These are phyloP conservation scores for Urosaurus nigricauda DNA, from an alignment of 2,797 vertebrate species.

Conservation along the genomic window DNA sequence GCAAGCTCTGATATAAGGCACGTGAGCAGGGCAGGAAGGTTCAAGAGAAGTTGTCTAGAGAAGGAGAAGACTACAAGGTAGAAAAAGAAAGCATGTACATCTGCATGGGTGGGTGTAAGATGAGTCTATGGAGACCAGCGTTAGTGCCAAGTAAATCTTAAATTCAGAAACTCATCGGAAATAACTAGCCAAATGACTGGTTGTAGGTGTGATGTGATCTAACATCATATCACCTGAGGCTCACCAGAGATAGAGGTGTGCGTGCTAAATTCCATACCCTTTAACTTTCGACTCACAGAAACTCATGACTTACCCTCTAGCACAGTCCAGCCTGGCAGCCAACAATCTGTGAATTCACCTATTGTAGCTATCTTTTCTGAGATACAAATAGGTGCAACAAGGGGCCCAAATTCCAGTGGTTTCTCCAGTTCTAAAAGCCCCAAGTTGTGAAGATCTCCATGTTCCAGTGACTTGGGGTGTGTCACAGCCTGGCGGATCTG, in stretches of 20 bases:
- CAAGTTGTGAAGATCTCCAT: not conserved
- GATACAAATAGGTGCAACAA: not conserved
- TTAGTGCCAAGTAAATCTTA: not conserved
- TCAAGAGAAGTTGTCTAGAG: not conserved
- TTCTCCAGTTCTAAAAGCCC: slow-evolving; percentile 20
- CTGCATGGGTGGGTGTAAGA: no score
- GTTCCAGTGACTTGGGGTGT: not conserved
- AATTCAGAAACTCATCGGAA: not conserved
- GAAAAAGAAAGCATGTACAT: not conserved
- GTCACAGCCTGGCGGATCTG: not conserved
- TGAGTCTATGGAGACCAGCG: no score
- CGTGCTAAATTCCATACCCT: not conserved
- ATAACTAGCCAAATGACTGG: not conserved
- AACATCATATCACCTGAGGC: not conserved
- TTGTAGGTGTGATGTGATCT: not conserved
- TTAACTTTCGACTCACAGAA: not conserved
- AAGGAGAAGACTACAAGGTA: not conserved
- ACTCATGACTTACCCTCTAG: slow-evolving; percentile 12
- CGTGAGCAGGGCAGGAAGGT: no score
- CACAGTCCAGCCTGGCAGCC: slow-evolving; percentile 31
- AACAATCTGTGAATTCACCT: slow-evolving; percentile 9
- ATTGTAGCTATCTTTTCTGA: not conserved
- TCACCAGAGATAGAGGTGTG: not conserved
- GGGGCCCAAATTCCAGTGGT: not conserved
- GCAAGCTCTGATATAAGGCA: not conserved